Evolutionary conservation across 2,888 invertebrate species (phyloP), one percentile per base, ranked within the genome.

Genomic region (Drosophila monieri): DNA sequence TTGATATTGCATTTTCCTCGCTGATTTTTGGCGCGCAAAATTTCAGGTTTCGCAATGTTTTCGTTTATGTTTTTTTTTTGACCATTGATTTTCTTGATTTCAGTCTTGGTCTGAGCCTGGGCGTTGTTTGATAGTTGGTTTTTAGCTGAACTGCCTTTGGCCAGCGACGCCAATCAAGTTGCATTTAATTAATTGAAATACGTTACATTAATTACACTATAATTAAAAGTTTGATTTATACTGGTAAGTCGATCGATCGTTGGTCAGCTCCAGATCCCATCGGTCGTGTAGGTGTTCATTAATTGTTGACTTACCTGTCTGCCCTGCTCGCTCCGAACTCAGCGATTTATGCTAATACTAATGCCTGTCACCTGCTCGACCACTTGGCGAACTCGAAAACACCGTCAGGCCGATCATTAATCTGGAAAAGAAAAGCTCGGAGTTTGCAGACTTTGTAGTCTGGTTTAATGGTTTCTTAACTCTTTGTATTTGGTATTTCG

Each of bases 101-200:
- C 2, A 23, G 55, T 30, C 43, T 43, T 49, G 27, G 48, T 44
- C 23, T 65, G 32, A 39, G 66, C 21, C 37, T 51, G 37, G 74
- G 69, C 66, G 67, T 55, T 73, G 69, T 39, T 60, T n/a, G 37
- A 39, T 62, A 49, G 37, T 48, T 47, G 48, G 25, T 35, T 30
- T 41, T 44, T 43, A 32, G 32, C 37, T 23, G 41, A 35, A 43
- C 64, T 48, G 70, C 69, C 46, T 55, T 21, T 68, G 68, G 66
- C 41, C 64, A 64, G 37, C 48, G 37, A 66, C 49, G 67, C 68
- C 77, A 78, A 80, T 85, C 73, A 73, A 76, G 72, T 56, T 71
- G 77, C 54, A 60, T 81, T 85, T 88, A 87, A 87, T 85, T 88
- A 87, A 84, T 88, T 88, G 72, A 87, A 84, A 88, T 88, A 76